These are phyloP conservation scores for Hirundo rustica DNA, from an alignment of 2,797 vertebrate species.

Conservation along the genomic window DNA sequence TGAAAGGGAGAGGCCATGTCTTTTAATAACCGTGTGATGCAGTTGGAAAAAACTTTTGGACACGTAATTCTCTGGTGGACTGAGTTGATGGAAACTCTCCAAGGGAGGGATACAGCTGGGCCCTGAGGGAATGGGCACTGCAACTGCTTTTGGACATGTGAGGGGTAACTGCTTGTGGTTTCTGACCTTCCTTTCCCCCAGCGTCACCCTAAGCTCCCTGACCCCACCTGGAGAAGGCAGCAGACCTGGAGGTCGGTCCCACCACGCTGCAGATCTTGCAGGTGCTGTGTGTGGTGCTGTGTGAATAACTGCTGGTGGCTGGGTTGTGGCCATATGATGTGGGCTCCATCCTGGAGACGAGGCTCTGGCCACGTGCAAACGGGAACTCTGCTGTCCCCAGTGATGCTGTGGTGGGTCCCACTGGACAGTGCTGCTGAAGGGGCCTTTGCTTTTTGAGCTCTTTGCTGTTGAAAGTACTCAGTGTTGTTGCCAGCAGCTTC, in stretches of 20 bases:
- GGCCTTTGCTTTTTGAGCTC: neutral
- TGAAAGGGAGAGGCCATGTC: neutral
- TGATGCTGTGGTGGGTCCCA: neutral
- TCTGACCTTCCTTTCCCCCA: neutral
- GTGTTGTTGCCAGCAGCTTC: neutral
- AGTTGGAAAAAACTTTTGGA: slow-evolving; percentile 47
- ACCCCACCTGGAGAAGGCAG: neutral
- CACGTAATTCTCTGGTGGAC: neutral
- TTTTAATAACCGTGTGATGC: slow-evolving; percentile 59
- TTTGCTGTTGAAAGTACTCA: neutral
- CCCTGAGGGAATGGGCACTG: neutral
- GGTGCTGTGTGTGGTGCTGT: neutral
- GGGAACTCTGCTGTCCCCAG: neutral
- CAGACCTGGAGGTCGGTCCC: neutral
- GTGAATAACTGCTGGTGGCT: neutral
- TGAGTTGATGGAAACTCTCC: neutral
- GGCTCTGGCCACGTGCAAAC: accelerated
- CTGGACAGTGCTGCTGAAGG: neutral
- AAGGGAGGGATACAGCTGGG: neutral
- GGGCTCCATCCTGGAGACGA: neutral
- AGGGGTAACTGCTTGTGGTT: neutral
- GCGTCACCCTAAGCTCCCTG: neutral
- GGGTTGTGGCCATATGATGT: neutral
- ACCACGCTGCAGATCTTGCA: neutral
- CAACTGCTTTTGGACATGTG: neutral